Conservation (phyloP, 2,113 vertebrate genomes). For the Plecotus auritus region DNA sequence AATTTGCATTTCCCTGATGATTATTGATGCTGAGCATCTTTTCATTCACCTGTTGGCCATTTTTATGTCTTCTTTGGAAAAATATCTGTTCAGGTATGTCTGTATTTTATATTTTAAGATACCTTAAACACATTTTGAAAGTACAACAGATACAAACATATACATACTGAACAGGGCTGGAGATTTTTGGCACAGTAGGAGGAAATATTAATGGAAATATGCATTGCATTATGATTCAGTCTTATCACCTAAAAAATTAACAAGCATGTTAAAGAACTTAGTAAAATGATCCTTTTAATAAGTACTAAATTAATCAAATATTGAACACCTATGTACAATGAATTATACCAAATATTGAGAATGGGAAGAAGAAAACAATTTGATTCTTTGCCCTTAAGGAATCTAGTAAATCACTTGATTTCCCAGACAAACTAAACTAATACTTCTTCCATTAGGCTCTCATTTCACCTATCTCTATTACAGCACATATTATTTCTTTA, state of each 20-base stretch:
- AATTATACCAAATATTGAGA: background rate
- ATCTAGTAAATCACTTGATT: background rate
- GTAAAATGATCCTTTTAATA: background rate
- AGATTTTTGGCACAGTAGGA: background rate
- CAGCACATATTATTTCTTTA: background rate
- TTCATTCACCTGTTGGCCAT: too few species aligned
- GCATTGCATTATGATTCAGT: background rate
- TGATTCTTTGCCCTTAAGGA: background rate
- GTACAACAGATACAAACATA: background rate
- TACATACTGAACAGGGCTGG: background rate
- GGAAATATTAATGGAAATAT: background rate
- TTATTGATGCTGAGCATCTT: too few species aligned
- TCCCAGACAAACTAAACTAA: background rate
- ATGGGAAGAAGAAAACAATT: conserved; percentile 11
- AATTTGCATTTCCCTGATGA: too few species aligned
- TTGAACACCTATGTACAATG: background rate
- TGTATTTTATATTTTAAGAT: background rate
- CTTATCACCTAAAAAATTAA: conserved; percentile 9
- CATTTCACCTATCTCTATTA: background rate
- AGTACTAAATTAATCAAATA: background rate
- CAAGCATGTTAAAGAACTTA: background rate
- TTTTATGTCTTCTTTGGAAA: background rate
- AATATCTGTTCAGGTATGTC: background rate
- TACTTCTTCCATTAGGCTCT: background rate
- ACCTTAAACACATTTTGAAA: background rate